Percentiles rank a stretch among this genome's conserved stretches.
These are phyloP conservation scores for Pachycephala philippinensis DNA, from an alignment of 2,113 vertebrate species.

Conservation along the genomic window DNA sequence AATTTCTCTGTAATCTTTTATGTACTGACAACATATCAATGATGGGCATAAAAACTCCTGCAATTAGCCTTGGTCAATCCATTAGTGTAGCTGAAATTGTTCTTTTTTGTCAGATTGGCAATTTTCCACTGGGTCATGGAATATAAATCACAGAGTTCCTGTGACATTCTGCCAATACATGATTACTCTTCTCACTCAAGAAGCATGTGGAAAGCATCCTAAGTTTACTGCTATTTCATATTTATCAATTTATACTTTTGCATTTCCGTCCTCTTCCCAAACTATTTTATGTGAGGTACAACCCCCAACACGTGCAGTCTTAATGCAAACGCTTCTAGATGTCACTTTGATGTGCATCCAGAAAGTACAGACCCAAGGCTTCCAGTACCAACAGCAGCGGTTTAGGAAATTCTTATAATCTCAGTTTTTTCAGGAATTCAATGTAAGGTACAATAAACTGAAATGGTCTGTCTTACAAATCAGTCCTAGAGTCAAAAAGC, in stretches of 20 bases:
- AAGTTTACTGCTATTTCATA: not conserved
- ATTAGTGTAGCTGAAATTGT: slow-evolving; percentile 51
- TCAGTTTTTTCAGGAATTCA: not conserved
- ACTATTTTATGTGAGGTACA: not conserved
- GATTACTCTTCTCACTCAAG: not conserved
- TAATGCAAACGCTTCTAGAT: not conserved
- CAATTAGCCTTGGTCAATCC: slow-evolving; percentile 45
- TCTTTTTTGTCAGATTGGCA: slow-evolving; percentile 54
- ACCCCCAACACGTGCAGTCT: not conserved
- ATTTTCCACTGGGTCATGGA: not conserved
- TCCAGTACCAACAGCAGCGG: not conserved
- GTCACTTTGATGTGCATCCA: not conserved
- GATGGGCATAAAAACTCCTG: slow-evolving; percentile 14
- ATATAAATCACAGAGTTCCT: not conserved
- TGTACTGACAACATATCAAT: slow-evolving; percentile 32
- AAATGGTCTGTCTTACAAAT: slow-evolving; percentile 4
- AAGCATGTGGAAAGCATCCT: slow-evolving; percentile 8
- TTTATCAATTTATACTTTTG: not conserved
- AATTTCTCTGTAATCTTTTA: slow-evolving; percentile 53
- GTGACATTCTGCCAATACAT: not conserved
- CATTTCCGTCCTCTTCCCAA: not conserved
- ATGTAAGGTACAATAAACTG: not conserved
- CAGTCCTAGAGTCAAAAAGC: not conserved
- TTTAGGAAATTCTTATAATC: not conserved
- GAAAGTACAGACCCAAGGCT: not conserved